Evolutionary conservation across 2,113 vertebrate genomes (phyloP), one percentile per base, ranked within the genome.

Genomic region (Pavo muticus): DNA sequence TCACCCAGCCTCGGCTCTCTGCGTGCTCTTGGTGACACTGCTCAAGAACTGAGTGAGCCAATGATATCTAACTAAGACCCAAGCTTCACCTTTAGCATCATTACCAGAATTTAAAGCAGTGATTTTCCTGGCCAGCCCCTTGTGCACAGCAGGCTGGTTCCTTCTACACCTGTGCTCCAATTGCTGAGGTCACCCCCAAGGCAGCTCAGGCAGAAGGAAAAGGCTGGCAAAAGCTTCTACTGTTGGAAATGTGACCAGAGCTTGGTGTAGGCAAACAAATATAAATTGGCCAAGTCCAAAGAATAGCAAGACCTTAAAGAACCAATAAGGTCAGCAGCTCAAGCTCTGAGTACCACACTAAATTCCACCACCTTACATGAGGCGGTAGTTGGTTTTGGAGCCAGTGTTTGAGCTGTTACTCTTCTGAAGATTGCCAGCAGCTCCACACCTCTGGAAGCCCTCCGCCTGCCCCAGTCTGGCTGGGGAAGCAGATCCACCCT

Each of bases 341-440:
- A 67, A 61, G 54, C 23, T 60, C 30, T 3, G 1, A 69, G 60
- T 78, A 81, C 84, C 80, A 83, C 85, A 63, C 56, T 80, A 47
- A 80, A 59, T 77, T 91, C 70, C 88, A 80, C 79, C 64, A 39
- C 67, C 79, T 35, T 68, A 39, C 6, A 3, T 0, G 7, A 93
- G 87, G 60, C 78, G n/a, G 48, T 85, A 91, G 73, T 37, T 68
- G 54, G 32, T 10, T 91, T 30, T 93, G 72, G 75, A 77, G 90
- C 57, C 71, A 82, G 32, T 7, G 15, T 54, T 57, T 86, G 71
- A 84, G 84, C 57, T 64, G 88, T 50, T 85, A 25, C 76, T 93
- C 81, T 90, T 73, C 65, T 78, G 40, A 90, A 79, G 56, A 59
- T 64, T 94, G 90, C 85, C 93, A 94, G 45, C 59, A 57, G 76